Evolutionary conservation across 2,113 vertebrate genomes (phyloP).

Genomic region (Ranitomeya imitator): DNA sequence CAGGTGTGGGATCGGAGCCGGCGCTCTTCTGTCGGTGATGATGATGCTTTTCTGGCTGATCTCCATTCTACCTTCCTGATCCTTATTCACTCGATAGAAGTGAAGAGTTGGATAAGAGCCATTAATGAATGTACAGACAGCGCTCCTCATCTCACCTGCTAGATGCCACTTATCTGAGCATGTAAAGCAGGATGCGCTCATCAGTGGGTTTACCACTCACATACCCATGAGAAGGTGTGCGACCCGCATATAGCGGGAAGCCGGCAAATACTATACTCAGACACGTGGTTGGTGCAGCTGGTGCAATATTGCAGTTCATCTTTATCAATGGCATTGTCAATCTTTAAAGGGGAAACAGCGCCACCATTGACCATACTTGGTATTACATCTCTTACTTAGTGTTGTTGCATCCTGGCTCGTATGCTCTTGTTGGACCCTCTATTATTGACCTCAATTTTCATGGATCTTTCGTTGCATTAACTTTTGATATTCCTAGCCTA

Average conservation of each 20-base stretch:
- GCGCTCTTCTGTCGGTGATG: not conserved
- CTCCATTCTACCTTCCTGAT: not conserved
- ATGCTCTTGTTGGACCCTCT: no score
- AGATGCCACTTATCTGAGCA: not conserved
- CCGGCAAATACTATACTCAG: not conserved
- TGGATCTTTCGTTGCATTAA: no score
- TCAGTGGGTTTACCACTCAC: not conserved
- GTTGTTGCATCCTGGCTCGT: no score
- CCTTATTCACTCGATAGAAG: not conserved
- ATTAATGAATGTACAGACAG: not conserved
- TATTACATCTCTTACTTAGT: no score
- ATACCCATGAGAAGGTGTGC: not conserved
- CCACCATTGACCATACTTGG: no score
- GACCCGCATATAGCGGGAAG: not conserved
- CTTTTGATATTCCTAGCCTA: no score
- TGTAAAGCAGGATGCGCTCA: not conserved
- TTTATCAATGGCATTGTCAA: no score
- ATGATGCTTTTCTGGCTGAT: not conserved
- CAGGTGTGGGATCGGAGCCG: not conserved
- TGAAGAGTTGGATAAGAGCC: not conserved
- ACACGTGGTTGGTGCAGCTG: not conserved
- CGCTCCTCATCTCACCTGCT: not conserved
- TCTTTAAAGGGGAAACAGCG: no score
- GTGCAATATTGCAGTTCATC: not conserved
- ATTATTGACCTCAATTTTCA: no score